Evolutionary conservation across 2,888 invertebrate genomes (phyloP).

Genomic region (Ochropleura plecta): DNA sequence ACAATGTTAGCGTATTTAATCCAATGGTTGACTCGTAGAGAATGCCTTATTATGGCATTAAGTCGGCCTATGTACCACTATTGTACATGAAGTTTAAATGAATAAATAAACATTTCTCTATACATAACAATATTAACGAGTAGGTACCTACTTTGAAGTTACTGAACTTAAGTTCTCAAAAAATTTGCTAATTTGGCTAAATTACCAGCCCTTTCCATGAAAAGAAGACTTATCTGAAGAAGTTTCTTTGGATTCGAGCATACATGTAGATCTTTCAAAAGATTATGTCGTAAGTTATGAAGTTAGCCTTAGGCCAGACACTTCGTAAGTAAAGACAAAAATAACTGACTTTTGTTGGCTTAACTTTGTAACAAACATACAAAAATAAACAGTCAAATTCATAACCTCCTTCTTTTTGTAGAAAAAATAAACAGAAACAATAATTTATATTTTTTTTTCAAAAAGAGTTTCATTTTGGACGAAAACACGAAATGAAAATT

Average conservation of each 20-base stretch:
- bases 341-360: too few species aligned
- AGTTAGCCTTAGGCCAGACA: neutral
- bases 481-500: conserved; percentile 6
- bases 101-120: neutral
- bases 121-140: neutral
- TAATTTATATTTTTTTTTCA: neutral
- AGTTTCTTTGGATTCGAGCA: neutral
- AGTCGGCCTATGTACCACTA: too few species aligned
- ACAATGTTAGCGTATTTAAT: too few species aligned
- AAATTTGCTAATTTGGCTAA: neutral
- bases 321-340: neutral
- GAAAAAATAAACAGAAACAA: neutral
- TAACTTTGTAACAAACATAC: too few species aligned
- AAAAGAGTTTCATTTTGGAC: neutral
- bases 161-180: neutral
- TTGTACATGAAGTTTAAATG: too few species aligned
- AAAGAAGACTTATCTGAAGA: neutral
- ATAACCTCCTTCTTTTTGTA: too few species aligned
- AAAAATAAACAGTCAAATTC: too few species aligned
- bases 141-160: neutral
- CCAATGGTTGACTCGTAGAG: too few species aligned
- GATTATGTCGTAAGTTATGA: neutral
- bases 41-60: too few species aligned
- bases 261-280: neutral
- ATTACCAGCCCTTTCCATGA: neutral